phyloP scores from a whole-genome alignment of 2,797 vertebrate genomes.

The Muscicapa striata region DNA sequence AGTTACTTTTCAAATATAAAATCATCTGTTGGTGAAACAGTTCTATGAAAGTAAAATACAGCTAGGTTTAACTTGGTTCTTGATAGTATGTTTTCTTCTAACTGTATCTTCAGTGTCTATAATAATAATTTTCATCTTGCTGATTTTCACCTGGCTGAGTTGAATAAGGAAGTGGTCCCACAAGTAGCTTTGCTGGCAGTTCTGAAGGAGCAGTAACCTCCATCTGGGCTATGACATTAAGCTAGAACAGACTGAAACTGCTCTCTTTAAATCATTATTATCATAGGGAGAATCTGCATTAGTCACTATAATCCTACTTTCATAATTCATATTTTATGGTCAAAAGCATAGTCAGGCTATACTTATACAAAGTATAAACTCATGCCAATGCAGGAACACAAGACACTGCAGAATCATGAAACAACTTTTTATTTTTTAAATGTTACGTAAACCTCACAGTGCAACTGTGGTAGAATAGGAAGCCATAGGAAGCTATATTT shows the following conservation, averaged over 20 bases:
- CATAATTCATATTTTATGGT: slow-evolving; percentile 18
- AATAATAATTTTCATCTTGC: not conserved
- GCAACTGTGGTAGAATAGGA: not conserved
- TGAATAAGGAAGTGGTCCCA: not conserved
- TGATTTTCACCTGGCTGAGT: not conserved
- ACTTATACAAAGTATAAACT: not conserved
- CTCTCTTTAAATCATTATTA: slow-evolving; percentile 9
- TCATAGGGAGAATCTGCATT: not conserved
- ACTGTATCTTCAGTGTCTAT: not conserved
- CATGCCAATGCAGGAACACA: not conserved
- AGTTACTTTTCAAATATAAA: not conserved
- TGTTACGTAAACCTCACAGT: not conserved
- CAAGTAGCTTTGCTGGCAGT: not conserved
- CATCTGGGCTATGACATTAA: not conserved
- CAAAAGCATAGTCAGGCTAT: not conserved
- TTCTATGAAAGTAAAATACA: not conserved
- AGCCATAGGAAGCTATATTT: not conserved
- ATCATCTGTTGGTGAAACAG: not conserved
- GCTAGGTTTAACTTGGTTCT: not conserved
- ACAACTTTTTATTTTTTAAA: not conserved
- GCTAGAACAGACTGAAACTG: not conserved
- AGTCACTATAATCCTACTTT: slow-evolving; percentile 4
- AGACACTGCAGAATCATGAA: not conserved
- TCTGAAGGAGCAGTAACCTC: not conserved
- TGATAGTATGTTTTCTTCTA: not conserved